Evolutionary conservation across 2,888 invertebrate genomes (phyloP), one percentile per base, ranked within the genome.

Genomic region (Cheilosia impressa): DNA sequence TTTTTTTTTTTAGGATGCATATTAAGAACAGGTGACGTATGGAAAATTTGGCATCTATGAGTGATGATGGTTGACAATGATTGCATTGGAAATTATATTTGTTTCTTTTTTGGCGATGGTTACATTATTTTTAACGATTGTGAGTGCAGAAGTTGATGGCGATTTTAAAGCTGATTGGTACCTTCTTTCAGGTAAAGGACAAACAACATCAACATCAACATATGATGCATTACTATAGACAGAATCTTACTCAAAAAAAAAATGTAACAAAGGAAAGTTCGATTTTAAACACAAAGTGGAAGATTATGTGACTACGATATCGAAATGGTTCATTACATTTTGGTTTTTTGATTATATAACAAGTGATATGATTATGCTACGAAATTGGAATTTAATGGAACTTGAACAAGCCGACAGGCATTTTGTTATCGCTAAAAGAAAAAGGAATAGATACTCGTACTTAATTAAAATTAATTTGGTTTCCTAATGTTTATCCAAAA

Each of bases 11-110:
- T 62, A 27, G 17, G 50, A 69, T 76, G 69, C 52, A 53, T 53
- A 45, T 65, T 17, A 80, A 75, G 38, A 75, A 47, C 66, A 50
- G 62, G 58, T 79, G 34, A 66, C 52, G 34, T 71, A 80, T 84
- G 84, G 47, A 80, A 84, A 84, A 84, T 84, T 84, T 84, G 84
- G 84, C 84, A 84, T 80, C 75, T 58, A 80, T 84, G 84, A 84
- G 80, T 84, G 79, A 75, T 55, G 24, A 45, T 41, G 55, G 62
- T 68, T 73, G 58, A 69, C 72, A 78, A 75, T 79, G 84, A 63
- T 75, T 71, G 69, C 62, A 55, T 78, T 68, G 60, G 55, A 78
- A 73, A 27, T 38, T 43, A 45, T 57, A 45, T 47, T 24, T 17
- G 4, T 52, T 17, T 41, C 15, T 77, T 62, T 34, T 79, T 84